phyloP scores from a whole-genome alignment of 1,140 invertebrate genomes.

The Spodoptera frugiperda region DNA sequence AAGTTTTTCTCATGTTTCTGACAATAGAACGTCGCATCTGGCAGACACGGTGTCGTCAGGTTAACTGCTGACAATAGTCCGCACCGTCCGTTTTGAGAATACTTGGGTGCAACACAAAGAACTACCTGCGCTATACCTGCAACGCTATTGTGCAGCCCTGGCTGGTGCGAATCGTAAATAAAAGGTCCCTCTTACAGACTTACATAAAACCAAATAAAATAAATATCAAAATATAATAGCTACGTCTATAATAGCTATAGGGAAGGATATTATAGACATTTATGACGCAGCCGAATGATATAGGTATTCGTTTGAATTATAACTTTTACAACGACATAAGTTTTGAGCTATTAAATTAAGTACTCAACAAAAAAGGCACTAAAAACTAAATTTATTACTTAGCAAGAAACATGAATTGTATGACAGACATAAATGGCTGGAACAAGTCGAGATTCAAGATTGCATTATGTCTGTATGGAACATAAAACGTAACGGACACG shows the following conservation, averaged over 20 bases:
- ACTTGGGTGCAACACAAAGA: slow-evolving; percentile 21
- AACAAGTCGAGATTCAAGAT: slow-evolving; percentile 17
- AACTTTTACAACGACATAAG: slow-evolving; percentile 3
- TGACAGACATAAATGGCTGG: slow-evolving; percentile 15
- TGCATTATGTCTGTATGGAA: slow-evolving; percentile 19
- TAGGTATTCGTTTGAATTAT: not conserved
- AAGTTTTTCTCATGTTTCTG: slow-evolving; percentile 49
- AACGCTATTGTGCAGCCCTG: slow-evolving; percentile 26
- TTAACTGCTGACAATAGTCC: slow-evolving; percentile 52
- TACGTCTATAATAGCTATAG: slow-evolving; percentile 2
- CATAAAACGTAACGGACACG: slow-evolving; percentile 50
- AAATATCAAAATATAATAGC: slow-evolving; percentile 37
- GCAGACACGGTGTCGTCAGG: slow-evolving; percentile 70
- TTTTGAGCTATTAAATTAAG: not conserved
- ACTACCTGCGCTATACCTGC: slow-evolving; percentile 54
- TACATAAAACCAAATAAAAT: slow-evolving; percentile 31
- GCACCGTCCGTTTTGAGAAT: slow-evolving; percentile 39
- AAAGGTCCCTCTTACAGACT: slow-evolving; percentile 21
- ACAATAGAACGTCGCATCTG: slow-evolving; percentile 66
- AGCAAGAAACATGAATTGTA: not conserved
- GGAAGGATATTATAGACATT: slow-evolving; percentile 29
- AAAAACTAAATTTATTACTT: not conserved
- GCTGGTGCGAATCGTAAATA: slow-evolving; percentile 38
- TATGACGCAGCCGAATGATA: slow-evolving; percentile 7
- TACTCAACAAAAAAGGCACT: not conserved